phyloP scores from a whole-genome alignment of 2,113 vertebrate species.

The Nesogale talazaci region DNA sequence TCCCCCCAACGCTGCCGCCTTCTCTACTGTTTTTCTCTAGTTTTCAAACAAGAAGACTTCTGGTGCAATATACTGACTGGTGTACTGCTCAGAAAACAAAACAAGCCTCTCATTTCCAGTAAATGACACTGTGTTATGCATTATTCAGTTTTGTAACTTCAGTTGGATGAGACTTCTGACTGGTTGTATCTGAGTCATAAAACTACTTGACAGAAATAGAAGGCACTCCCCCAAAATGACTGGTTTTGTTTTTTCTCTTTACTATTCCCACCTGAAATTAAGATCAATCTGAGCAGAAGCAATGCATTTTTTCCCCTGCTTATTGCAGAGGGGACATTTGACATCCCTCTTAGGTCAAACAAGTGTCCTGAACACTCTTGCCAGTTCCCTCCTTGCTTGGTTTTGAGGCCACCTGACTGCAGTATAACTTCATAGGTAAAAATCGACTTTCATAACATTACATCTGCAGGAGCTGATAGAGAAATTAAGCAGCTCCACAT shows the following conservation, averaged over 20 bases:
- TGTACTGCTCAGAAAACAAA: slow-evolving; percentile 42
- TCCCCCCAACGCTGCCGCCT: neutral
- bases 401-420: neutral
- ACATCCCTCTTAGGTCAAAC: slow-evolving; percentile 14
- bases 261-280: slow-evolving; percentile 52
- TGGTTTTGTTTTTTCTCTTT: neutral
- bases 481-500: neutral
- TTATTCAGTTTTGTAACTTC: slow-evolving; percentile 66
- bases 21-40: neutral
- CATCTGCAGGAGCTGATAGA: neutral
- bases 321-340: neutral
- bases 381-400: neutral
- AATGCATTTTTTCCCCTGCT: neutral
- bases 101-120: slow-evolving; percentile 8
- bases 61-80: neutral
- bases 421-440: neutral
- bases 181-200: slow-evolving; percentile 65
- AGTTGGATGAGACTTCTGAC: slow-evolving; percentile 58
- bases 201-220: slow-evolving; percentile 71
- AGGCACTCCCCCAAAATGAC: slow-evolving; percentile 31
- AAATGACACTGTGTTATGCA: slow-evolving; percentile 22
- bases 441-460: rapidly evolving
- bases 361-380: slow-evolving; percentile 4
- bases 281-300: slow-evolving; percentile 3
- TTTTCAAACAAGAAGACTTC: slow-evolving; percentile 33